Base-by-base conservation (phyloP, 2,113 vertebrate species). In the Leucosticte australis region DNA sequence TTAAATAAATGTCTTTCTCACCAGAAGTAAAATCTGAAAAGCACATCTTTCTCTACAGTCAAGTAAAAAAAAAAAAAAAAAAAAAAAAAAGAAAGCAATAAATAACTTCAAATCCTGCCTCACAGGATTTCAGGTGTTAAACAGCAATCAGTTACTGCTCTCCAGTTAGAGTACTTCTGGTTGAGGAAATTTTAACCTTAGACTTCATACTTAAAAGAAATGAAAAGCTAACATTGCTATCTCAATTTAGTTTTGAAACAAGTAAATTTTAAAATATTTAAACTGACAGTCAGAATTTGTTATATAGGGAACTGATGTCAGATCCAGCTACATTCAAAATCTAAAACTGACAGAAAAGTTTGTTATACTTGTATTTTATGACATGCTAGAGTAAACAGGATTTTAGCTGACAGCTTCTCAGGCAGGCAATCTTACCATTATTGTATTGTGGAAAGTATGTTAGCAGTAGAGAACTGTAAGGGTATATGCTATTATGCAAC, bases 271-370 rank as follows among this genome's bases (percentile, higher is more conserved):
- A 53, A 41, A 85, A 37, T 69, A 81, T 70, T 37, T 64, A 82
- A 91, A 60, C 53, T 65, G 74, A 64, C 62, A 92, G 69, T 42
- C 75, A 88, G 62, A 85, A 74, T 69, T 73, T 93, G 33, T 82
- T 92, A 30, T 11, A 53, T 24, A 52, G 50, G 46, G 21, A 96
- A 47, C 63, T 42, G 28, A 65, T 92, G 85, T 96, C 83, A 95
- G 44, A 84, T 76, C 16, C 46, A 92, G 67, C 28, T 65, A 46
- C 6, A 91, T 33, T 39, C 35, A 94, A 95, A 95, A 76, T 49
- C 30, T 83, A 59, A 91, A 75, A 88, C 47, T 80, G 78, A 92
- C 87, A 90, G 39, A 87, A 91, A 95, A 91, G 60, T 92, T 83
- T 83, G 42, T 89, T 83, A 84, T 55, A 74, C 13, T 59, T 81